Base-by-base conservation (phyloP, 2,888 invertebrate genomes). In the Tetranychus truncatus region DNA sequence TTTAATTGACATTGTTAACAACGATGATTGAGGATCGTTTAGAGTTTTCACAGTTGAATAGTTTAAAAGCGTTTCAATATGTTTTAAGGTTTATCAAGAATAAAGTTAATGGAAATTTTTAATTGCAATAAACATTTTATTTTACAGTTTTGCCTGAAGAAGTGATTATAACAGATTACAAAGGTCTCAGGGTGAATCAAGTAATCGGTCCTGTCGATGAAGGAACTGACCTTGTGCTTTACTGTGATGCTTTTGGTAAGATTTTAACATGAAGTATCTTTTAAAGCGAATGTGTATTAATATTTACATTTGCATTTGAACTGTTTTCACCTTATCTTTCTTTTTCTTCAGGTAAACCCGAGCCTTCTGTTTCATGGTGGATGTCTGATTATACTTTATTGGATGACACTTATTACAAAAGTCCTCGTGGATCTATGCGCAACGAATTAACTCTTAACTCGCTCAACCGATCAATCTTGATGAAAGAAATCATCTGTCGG, bases 101-200 rank as follows among this genome's bases (percentile, higher is more conserved):
- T 34, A 34, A 34, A 5, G 3, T 34, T 34, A 34, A 34, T 34
- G 34, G 5, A 34, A 34, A 34, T 34, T 34, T 34, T 34, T 34
- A 34, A 34, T 34, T 34, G 34, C 3, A 34, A 34, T 34, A 34
- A 34, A 34, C 34, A 34, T 34, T 34, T 24, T 4, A 34, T 4
- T 34, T 65, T 21, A 20, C 74, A 78, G 79, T 79, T 74, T 79
- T 79, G 66, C 78, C 79, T 8, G 77, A 77, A 45, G 78, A 78
- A 77, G 77, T 78, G 66, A 79, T 79, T 66, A 79, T 79, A 45
- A 79, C 78, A 77, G 79, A 79, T 73, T 76, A 77, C 45, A 76
- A 77, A 74, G 79, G 79, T 4, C 78, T 78, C 55, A 77, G 78
- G 45, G 72, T 79, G 6, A 46, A 77, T 44, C 77, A 78, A 66